Percentiles rank a stretch among this genome's conserved stretches.
These are phyloP conservation scores for Paraplagusia blochii DNA, from an alignment of 2,113 vertebrate species.

Conservation along the genomic window DNA sequence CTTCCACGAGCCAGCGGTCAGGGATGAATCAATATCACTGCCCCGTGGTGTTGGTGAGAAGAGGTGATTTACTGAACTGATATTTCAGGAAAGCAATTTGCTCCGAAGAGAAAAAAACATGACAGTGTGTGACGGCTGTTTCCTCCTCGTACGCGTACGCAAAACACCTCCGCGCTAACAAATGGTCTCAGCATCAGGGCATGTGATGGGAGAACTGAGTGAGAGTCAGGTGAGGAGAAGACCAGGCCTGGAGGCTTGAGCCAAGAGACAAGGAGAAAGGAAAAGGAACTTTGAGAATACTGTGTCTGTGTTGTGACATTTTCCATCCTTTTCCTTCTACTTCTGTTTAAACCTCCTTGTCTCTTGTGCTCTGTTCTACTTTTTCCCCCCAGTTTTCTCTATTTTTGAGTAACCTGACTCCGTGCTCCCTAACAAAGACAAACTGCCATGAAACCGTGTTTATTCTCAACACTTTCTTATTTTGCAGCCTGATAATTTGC, in stretches of 20 bases:
- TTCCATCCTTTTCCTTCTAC: too few relatives aligned
- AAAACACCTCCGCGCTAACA: constrained; percentile 10
- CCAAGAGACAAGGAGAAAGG: not conserved
- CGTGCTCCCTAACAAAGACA: not conserved
- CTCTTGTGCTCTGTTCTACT: constrained; percentile 19
- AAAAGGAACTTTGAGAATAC: not conserved
- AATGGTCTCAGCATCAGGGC: constrained; percentile 16
- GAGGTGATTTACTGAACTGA: constrained; percentile 39
- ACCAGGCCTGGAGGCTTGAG: constrained; percentile 4
- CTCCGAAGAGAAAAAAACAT: constrained; percentile 27
- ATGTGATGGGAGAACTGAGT: constrained; percentile 4
- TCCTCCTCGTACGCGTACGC: constrained; percentile 12
- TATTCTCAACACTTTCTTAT: not conserved
- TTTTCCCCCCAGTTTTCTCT: constrained; percentile 14
- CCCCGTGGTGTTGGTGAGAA: constrained; percentile 15
- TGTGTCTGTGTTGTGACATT: too few relatives aligned
- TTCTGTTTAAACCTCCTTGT: not conserved
- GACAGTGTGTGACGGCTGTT: constrained; percentile 22
- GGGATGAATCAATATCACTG: constrained; percentile 27
- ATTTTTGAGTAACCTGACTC: constrained; percentile 25
- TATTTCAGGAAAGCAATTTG: constrained; percentile 30
- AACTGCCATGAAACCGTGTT: constrained; percentile 21
- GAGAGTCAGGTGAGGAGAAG: constrained; percentile 6
- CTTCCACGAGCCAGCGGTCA: constrained; percentile 7
- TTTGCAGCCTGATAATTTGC: constrained; percentile 9